Evolutionary conservation across 2,113 vertebrate genomes (phyloP), one percentile per base, ranked within the genome.

Genomic region (Apeltes quadracus): DNA sequence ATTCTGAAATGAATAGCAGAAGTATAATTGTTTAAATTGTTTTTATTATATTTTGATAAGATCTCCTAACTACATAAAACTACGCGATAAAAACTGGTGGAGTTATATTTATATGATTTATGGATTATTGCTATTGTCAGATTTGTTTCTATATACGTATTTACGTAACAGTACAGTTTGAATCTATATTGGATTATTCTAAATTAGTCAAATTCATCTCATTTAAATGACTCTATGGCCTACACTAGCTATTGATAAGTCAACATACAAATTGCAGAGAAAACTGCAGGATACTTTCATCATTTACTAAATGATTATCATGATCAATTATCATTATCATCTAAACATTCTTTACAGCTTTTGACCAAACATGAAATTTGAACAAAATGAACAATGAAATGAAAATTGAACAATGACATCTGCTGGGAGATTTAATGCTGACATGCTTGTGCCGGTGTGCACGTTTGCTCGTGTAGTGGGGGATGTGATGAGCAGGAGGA

Each of bases 331-430:
- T 56, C 22, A 36, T 32, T 14, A 73, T 55, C 46, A 27, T 48
- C 20, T 2, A 5, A 70, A 5, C 36, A 36, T 29, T 18, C 16
- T 38, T 7, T 16, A 9, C 20, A n/a, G 7, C 8, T 11, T 75
- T 11, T 25, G 23, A 48, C 22, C 15, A 43, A 64, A 51, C 41
- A 7, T 62, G 23, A 57, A 14, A n/a, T 32, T n/a, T n/a, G n/a
- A n/a, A n/a, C n/a, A n/a, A n/a, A n/a, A n/a, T n/a, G n/a, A n/a
- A n/a, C n/a, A n/a, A n/a, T n/a, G n/a, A n/a, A n/a, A n/a, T n/a
- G n/a, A n/a, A n/a, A n/a, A 57, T 65, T 48, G 34, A 66, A 72
- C 29, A 69, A 75, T 83, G 84, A 78, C 82, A 74, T 71, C 87
- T 87, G 62, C 84, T 87, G 84, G 82, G 54, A 48, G 32, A 22